Conservation (phyloP, 2,888 invertebrate species). For the Dryobota labecula region DNA sequence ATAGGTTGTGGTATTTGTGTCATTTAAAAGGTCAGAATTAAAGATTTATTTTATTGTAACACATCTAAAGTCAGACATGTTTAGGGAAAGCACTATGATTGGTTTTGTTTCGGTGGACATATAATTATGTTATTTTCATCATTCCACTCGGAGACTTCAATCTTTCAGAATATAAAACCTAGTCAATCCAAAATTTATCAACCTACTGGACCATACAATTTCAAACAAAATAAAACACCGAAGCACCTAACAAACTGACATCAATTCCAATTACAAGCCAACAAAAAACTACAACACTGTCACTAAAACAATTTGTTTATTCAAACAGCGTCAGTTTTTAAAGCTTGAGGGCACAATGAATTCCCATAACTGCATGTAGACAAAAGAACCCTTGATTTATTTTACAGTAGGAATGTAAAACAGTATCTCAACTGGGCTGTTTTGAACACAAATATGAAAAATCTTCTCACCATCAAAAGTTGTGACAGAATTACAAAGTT, state of each 20-base stretch:
- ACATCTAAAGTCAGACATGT: background rate
- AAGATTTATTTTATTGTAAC: background rate
- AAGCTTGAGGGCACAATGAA: slow-evolving; percentile 29
- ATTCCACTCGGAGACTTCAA: background rate
- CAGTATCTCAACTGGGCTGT: slow-evolving; percentile 22
- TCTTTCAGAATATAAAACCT: background rate
- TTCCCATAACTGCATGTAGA: slow-evolving; percentile 39
- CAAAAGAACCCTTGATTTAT: slow-evolving; percentile 56
- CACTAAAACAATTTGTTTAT: slow-evolving; percentile 45
- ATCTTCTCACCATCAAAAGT: background rate
- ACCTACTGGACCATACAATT: background rate
- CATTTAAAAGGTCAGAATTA: too few species aligned
- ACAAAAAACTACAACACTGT: slow-evolving; percentile 15
- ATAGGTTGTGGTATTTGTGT: too few species aligned
- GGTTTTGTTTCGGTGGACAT: background rate
- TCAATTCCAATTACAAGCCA: slow-evolving; percentile 14
- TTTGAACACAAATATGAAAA: background rate
- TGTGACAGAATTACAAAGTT: background rate
- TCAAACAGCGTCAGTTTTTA: slow-evolving; percentile 26
- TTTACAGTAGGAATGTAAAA: background rate
- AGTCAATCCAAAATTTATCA: too few species aligned
- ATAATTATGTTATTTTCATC: background rate
- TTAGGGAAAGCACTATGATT: background rate
- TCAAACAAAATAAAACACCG: background rate
- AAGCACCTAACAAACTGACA: background rate